These are phyloP conservation scores for Coccyzus lansbergi DNA, from an alignment of 2,797 vertebrate genomes.

Conservation along the genomic window DNA sequence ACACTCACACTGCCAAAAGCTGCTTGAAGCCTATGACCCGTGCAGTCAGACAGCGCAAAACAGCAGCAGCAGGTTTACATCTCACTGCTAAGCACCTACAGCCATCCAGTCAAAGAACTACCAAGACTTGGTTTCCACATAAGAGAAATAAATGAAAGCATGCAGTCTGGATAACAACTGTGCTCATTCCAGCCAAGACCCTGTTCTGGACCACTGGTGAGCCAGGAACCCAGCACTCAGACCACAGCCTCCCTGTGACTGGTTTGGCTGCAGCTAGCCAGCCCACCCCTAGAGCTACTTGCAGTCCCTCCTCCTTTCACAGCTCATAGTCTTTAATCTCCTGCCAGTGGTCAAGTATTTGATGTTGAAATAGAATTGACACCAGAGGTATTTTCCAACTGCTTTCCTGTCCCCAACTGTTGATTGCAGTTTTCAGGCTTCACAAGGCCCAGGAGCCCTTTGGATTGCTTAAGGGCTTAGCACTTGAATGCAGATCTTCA, in stretches of 20 bases:
- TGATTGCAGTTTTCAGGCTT: neutral
- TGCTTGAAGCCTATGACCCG: neutral
- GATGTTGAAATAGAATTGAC: neutral
- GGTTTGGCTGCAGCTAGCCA: neutral
- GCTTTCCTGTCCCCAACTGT: neutral
- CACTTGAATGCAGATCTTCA: neutral
- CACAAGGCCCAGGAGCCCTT: neutral
- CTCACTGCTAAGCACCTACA: neutral
- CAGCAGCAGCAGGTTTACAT: neutral
- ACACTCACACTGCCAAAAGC: neutral
- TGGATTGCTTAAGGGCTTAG: neutral
- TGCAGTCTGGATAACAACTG: neutral
- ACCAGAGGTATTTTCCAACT: neutral
- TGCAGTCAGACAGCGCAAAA: neutral
- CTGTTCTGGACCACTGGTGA: neutral
- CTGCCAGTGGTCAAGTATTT: neutral
- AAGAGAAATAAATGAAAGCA: neutral
- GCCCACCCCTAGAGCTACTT: neutral
- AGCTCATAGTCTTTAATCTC: neutral
- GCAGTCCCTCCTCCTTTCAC: neutral
- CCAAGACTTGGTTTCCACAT: neutral
- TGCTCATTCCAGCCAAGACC: neutral
- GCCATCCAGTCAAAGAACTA: neutral
- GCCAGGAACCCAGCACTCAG: neutral
- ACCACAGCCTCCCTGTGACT: neutral